A percentile compares a stretch with the other conserved stretches of the same genome.
phyloP scores from a whole-genome alignment of 64 coral and sea anemone species.

The Montipora foliosa region DNA sequence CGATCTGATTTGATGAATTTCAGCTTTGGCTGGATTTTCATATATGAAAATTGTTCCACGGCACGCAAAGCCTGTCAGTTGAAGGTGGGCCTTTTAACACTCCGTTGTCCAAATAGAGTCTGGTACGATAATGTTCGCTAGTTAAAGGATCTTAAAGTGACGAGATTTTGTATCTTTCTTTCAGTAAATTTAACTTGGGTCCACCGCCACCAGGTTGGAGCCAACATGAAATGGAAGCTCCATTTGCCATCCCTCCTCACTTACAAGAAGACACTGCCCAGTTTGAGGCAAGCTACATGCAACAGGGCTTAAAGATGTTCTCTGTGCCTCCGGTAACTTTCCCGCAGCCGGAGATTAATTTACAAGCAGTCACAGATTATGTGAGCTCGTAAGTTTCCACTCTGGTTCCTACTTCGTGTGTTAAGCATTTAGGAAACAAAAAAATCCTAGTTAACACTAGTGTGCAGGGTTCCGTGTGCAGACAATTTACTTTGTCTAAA shows the following conservation, averaged over 20 bases:
- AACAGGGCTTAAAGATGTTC: background rate
- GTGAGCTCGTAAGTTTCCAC: conserved; percentile 79
- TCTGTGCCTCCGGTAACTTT: background rate
- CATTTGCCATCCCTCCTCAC: conserved; percentile 76
- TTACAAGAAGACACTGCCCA: conserved; percentile 53
- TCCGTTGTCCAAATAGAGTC: too few relatives aligned
- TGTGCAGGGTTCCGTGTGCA: too few relatives aligned
- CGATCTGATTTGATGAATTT: too few relatives aligned
- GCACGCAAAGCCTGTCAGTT: too few relatives aligned
- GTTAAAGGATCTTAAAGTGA: too few relatives aligned
- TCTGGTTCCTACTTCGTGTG: background rate
- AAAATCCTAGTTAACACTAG: too few relatives aligned
- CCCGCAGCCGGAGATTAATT: background rate
- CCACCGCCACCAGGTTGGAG: conserved; percentile 64
- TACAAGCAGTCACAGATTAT: conserved; percentile 70
- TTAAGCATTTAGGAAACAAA: too few relatives aligned
- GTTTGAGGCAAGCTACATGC: background rate
- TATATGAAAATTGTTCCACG: too few relatives aligned
- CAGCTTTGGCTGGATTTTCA: too few relatives aligned
- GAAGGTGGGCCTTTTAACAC: too few relatives aligned
- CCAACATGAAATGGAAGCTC: conserved; percentile 56
- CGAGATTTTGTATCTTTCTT: conserved; percentile 16
- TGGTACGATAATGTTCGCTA: too few relatives aligned
- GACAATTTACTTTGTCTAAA: too few relatives aligned
- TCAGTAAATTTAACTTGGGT: conserved; percentile 14